These are phyloP conservation scores for Eidolon helvum DNA, from an alignment of 2,113 vertebrate genomes.

Conservation along the genomic window DNA sequence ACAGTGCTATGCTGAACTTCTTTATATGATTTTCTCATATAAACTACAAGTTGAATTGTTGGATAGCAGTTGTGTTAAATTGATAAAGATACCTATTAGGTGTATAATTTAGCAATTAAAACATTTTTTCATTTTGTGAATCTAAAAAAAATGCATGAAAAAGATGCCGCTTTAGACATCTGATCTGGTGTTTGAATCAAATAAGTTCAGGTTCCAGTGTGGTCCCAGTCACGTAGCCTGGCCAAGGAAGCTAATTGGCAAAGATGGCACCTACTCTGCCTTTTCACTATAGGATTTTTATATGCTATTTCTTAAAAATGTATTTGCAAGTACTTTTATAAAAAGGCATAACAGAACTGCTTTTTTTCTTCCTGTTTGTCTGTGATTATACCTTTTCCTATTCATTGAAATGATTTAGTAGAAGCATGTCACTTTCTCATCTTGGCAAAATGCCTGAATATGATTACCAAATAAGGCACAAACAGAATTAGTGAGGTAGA, in stretches of 20 bases:
- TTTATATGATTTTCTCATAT: neutral
- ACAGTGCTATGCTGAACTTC: neutral
- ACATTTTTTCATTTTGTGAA: neutral
- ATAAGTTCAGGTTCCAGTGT: neutral
- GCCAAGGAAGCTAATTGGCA: neutral
- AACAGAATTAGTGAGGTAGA: neutral
- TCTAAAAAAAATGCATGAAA: neutral
- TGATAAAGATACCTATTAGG: neutral
- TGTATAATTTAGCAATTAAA: neutral
- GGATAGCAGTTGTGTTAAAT: neutral
- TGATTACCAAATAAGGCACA: neutral
- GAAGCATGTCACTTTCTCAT: neutral
- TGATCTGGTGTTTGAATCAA: neutral
- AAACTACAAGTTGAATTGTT: conserved; percentile 21
- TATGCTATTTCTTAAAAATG: neutral
- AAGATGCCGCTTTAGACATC: neutral
- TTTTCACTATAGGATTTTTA: neutral
- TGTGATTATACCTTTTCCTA: neutral
- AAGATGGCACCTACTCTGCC: neutral
- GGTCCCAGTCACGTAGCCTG: neutral
- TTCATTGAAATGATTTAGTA: neutral
- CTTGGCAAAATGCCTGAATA: neutral
- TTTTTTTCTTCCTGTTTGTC: neutral
- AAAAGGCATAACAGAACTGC: neutral
- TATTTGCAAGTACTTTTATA: neutral